phyloP scores from a whole-genome alignment of 2,113 vertebrate genomes.

The Sprattus sprattus region DNA sequence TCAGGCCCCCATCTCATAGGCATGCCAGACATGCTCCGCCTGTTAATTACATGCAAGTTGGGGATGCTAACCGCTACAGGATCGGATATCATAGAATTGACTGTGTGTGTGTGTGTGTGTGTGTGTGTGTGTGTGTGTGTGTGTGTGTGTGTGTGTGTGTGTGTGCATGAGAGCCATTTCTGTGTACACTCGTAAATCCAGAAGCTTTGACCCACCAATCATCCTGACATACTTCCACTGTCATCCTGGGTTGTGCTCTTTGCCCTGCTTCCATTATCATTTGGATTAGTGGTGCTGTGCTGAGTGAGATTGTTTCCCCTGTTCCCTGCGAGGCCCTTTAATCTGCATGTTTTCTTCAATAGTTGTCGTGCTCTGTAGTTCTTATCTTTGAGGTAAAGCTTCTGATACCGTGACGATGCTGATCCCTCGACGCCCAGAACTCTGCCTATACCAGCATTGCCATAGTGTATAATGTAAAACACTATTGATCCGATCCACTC shows the following conservation, averaged over 20 bases:
- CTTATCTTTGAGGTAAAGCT: neutral
- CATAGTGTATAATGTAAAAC: neutral
- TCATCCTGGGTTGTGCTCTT: neutral
- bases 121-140: neutral
- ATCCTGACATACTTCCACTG: neutral
- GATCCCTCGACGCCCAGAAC: neutral
- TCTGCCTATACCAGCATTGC: neutral
- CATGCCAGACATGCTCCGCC: neutral
- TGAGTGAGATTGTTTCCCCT: neutral
- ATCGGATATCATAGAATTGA: too few species aligned
- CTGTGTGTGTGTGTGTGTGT: neutral
- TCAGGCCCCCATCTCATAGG: neutral
- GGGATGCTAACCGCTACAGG: neutral
- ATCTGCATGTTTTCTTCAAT: too few species aligned
- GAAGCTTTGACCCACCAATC: neutral
- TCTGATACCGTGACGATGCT: too few species aligned
- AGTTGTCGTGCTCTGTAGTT: neutral
- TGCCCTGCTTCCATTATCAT: neutral
- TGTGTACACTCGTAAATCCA: neutral
- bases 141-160: slow-evolving; percentile 8
- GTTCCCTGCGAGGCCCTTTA: too few species aligned
- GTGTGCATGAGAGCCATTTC: neutral
- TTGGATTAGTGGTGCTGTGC: neutral
- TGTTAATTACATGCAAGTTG: neutral
- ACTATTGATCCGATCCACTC: neutral